A percentile compares a stretch with the other conserved stretches of the same genome.
phyloP scores from a whole-genome alignment of 30 jellyfish, hydroid and myxozoan species.

The Turritopsis dohrnii region DNA sequence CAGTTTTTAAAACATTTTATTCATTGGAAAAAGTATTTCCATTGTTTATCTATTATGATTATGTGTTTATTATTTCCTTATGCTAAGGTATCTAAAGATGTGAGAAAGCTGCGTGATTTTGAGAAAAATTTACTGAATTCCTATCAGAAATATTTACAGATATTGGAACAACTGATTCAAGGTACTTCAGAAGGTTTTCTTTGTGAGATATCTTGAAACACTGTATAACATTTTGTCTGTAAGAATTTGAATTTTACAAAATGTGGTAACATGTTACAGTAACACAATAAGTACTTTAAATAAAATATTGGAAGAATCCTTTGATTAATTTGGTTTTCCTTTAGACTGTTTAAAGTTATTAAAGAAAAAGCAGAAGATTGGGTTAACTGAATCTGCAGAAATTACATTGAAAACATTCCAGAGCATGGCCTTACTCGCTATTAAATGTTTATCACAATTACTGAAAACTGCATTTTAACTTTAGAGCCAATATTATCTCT shows the following conservation, averaged over 20 bases:
- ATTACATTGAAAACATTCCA: not conserved
- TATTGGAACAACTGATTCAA: conserved; percentile 49
- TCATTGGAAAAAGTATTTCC: too few relatives aligned
- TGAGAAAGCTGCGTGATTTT: conserved; percentile 65
- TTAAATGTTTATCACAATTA: conserved; percentile 65
- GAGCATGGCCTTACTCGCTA: conserved; percentile 51
- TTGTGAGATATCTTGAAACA: too few relatives aligned
- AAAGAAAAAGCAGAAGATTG: conserved; percentile 3
- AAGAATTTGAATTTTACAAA: too few relatives aligned
- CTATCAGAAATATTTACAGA: conserved; percentile 64
- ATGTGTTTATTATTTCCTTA: too few relatives aligned
- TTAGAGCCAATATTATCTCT: conserved; percentile 75
- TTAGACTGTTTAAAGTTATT: conserved; percentile 23
- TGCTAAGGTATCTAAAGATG: conserved; percentile 77
- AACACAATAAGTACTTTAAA: too few relatives aligned
- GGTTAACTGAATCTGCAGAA: not conserved
- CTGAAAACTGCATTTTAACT: conserved; percentile 58
- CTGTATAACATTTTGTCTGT: too few relatives aligned
- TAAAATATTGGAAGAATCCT: too few relatives aligned
- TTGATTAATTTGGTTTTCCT: not conserved
- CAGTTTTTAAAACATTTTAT: too few relatives aligned
- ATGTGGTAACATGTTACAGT: too few relatives aligned
- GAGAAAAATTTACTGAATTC: conserved; percentile 53
- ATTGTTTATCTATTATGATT: too few relatives aligned
- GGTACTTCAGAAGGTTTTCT: conserved; percentile 34